Conservation (phyloP, 64 coral and sea anemone genomes). For the Anthopleura sola region DNA sequence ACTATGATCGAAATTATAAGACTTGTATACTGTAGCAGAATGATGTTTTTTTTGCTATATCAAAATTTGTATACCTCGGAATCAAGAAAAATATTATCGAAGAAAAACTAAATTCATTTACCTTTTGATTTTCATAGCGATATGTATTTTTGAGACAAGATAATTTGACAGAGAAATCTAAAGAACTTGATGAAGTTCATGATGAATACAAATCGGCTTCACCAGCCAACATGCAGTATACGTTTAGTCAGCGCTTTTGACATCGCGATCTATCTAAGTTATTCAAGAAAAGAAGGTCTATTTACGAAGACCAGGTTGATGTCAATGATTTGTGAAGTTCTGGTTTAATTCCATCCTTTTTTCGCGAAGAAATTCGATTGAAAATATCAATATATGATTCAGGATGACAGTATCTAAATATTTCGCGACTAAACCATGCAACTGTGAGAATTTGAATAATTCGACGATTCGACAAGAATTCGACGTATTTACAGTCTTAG, state of each 20-base stretch:
- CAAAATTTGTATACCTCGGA: not conserved
- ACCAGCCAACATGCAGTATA: too few relatives aligned
- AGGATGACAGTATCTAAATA: not conserved
- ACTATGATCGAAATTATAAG: not conserved
- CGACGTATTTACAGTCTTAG: not conserved
- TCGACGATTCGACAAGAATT: not conserved
- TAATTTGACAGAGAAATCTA: not conserved
- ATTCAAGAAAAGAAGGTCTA: not conserved
- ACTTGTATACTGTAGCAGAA: not conserved
- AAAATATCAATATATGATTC: not conserved
- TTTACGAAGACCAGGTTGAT: not conserved
- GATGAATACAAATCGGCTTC: not conserved
- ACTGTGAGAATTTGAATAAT: slow-evolving; percentile 19
- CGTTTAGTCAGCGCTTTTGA: slow-evolving; percentile 9
- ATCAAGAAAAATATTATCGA: not conserved
- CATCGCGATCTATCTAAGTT: not conserved
- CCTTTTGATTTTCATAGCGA: not conserved
- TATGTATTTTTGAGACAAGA: not conserved
- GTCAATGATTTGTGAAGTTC: not conserved
- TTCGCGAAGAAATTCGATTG: not conserved
- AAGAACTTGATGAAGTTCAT: not conserved
- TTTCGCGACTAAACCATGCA: not conserved
- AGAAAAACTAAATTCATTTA: not conserved
- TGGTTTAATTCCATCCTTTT: not conserved
- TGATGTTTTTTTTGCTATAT: not conserved